Evolutionary conservation across 2,888 invertebrate genomes (phyloP).

Genomic region (Drosophila melanocephala): DNA sequence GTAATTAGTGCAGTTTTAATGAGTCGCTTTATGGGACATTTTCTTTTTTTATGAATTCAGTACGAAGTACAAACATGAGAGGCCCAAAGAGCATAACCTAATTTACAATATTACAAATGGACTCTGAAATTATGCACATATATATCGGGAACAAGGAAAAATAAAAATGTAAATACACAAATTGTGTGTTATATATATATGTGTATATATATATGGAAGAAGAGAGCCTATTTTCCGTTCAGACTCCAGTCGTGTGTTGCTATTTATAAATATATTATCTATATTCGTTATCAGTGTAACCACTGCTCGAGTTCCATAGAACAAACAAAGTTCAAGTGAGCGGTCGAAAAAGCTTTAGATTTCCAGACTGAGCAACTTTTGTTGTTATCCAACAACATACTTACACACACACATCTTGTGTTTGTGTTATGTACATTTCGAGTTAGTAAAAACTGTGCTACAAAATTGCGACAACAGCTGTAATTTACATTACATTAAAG

Average conservation of each 20-base stretch:
- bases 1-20: neutral
- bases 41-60: neutral
- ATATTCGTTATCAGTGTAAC: constrained; percentile 59
- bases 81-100: constrained; percentile 38
- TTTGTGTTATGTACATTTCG: constrained; percentile 9
- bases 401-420: neutral
- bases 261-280: constrained; percentile 34
- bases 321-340: constrained; percentile 62
- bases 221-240: neutral
- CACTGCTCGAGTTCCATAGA: constrained; percentile 3
- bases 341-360: constrained; percentile 36
- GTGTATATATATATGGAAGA: too few relatives aligned
- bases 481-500: constrained; percentile 43
- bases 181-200: neutral
- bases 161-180: neutral
- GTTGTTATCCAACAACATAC: constrained; percentile 17
- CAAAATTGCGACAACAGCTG: constrained; percentile 33
- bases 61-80: constrained; percentile 10
- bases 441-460: constrained; percentile 11
- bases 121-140: constrained; percentile 9
- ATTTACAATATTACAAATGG: neutral
- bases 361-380: constrained; percentile 10
- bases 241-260: neutral
- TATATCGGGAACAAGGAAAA: neutral
- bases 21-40: neutral